Evolutionary conservation across 2,888 invertebrate species (phyloP), one percentile per base, ranked within the genome.

Genomic region (Parthenolecanium corni): DNA sequence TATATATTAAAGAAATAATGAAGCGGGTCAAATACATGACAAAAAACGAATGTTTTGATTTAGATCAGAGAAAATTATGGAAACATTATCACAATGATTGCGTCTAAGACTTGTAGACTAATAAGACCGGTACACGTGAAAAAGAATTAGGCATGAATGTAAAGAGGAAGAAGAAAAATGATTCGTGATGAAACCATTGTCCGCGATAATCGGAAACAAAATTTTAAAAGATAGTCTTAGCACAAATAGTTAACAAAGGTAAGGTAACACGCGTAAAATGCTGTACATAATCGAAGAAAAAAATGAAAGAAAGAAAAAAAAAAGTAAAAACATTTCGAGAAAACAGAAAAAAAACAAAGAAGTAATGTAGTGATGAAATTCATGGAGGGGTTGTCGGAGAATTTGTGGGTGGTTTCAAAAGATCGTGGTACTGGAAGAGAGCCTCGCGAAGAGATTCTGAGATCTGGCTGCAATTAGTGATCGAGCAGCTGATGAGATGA

Each of bases 401-500:
- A 23, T 66, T 66, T 38, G 53, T 14, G 6, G 88, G 83, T 68
- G 87, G 80, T 71, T 82, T 79, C 69, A 91, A 77, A 68, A 92
- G 79, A 74, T 88, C 87, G 67, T 84, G 82, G 78, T 88, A 95
- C 76, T 93, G 90, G 70, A 89, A 80, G 66, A 95, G 79, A 16
- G 92, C 92, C 73, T 89, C 91, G 42, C 85, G 78, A 58, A 90
- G 76, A 14, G 89, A 86, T 66, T 83, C 79, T 52, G 86, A 86
- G 14, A 90, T 86, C 75, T 87, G 87, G 9, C 83, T 79, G 3
- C 87, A 87, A 58, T 85, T 82, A 14, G 87, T 86, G 56, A 87
- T 85, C 25, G 75, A 74, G 71, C 89, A 89, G 71, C 89, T 84
- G 52, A 93, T 94, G 69, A 96, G 78, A 71, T 83, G 82, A 0